phyloP scores from a whole-genome alignment of 2,888 invertebrate species.

The Rhagium mordax region DNA sequence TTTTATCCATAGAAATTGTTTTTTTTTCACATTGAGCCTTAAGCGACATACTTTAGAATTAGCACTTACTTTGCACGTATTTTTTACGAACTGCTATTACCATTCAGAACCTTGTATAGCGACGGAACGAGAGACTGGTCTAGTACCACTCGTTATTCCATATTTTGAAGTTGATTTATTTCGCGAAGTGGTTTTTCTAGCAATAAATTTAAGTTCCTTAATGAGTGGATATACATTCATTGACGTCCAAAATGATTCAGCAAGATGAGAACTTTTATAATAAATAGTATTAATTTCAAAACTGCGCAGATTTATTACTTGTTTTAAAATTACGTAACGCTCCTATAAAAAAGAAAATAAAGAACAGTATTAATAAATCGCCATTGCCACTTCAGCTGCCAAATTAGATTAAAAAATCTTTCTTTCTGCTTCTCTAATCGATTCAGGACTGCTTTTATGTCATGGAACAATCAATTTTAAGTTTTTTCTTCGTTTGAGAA shows the following conservation, averaged over 20 bases:
- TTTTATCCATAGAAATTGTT: no score
- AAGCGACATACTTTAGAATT: no score
- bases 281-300: neutral
- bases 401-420: neutral
- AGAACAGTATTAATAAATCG: neutral
- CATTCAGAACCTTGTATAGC: no score
- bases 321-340: neutral
- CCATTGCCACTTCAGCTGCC: neutral
- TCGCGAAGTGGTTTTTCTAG: neutral
- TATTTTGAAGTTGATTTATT: neutral
- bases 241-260: neutral
- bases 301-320: neutral
- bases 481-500: neutral
- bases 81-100: no score
- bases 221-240: neutral
- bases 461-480: neutral
- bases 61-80: no score
- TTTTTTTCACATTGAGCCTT: no score
- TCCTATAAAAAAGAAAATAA: neutral
- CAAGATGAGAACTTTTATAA: neutral
- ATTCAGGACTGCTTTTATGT: neutral
- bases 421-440: neutral
- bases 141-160: neutral
- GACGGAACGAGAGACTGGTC: no score
- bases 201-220: neutral